A percentile compares a stretch with the other conserved stretches of the same genome.
Evolutionary conservation across 1,140 invertebrate species (phyloP).

Genomic region (Trichonephila clavata): DNA sequence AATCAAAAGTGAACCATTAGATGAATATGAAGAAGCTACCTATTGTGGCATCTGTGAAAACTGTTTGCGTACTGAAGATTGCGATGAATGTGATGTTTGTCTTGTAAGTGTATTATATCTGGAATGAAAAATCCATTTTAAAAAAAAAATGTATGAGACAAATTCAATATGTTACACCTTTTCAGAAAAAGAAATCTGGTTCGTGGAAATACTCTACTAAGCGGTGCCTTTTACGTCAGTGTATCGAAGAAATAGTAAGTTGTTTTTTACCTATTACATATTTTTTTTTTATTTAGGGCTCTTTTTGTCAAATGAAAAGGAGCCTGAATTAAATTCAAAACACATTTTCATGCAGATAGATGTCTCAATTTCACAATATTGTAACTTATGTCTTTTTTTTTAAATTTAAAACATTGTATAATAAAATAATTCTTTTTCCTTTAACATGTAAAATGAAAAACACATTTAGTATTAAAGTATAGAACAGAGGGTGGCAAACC

Average conservation of each 20-base stretch:
- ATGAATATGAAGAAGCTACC: slow-evolving; percentile 61
- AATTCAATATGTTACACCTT: neutral
- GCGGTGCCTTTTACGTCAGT: slow-evolving; percentile 63
- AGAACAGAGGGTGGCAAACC: too few relatives aligned
- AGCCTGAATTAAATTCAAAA: too few relatives aligned
- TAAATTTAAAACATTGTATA: too few relatives aligned
- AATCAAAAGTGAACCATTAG: slow-evolving; percentile 63
- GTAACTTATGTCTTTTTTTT: too few relatives aligned
- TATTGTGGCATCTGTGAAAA: slow-evolving; percentile 73
- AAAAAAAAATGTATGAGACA: neutral
- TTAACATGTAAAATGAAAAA: too few relatives aligned
- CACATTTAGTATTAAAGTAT: too few relatives aligned
- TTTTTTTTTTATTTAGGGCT: too few relatives aligned
- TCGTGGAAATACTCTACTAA: slow-evolving; percentile 60
- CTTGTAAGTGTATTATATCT: slow-evolving; percentile 55
- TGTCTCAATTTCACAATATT: too few relatives aligned
- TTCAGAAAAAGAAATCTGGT: slow-evolving; percentile 73
- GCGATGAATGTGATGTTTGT: slow-evolving; percentile 73
- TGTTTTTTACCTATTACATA: neutral
- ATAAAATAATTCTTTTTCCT: too few relatives aligned
- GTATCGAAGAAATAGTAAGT: slow-evolving; percentile 74
- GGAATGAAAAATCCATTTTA: neutral
- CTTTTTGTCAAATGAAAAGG: too few relatives aligned
- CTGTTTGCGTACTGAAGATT: slow-evolving; percentile 75
- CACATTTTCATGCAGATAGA: too few relatives aligned